Conservation (phyloP, 2,888 invertebrate species). For the Ethmia dodecea region DNA sequence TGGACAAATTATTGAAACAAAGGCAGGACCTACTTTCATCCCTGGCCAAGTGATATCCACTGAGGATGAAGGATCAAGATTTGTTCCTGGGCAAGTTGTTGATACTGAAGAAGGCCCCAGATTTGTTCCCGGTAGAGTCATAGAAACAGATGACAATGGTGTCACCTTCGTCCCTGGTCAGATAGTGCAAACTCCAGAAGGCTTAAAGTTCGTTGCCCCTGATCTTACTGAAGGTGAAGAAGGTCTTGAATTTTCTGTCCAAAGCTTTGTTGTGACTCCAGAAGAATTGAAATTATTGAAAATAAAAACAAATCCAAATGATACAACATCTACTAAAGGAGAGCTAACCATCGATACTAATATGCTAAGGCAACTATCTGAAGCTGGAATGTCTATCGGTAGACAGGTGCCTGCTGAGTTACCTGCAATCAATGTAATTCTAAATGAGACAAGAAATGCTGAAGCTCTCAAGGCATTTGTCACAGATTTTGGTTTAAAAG, state of each 20-base stretch:
- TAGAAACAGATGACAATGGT: conserved; percentile 83
- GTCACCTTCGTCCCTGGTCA: conserved; percentile 88
- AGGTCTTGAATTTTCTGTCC: conserved; percentile 83
- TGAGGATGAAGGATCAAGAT: conserved; percentile 77
- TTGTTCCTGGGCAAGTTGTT: conserved; percentile 84
- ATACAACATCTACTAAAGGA: conserved; percentile 72
- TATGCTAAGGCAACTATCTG: conserved; percentile 81
- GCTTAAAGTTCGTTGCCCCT: conserved; percentile 83
- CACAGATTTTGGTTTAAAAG: conserved; percentile 67
- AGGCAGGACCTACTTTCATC: conserved; percentile 86
- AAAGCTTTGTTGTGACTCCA: conserved; percentile 79
- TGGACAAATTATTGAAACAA: conserved; percentile 86
- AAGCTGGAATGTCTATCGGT: conserved; percentile 83
- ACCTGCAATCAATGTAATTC: conserved; percentile 78
- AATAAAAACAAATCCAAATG: conserved; percentile 71
- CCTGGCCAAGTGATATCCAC: conserved; percentile 86
- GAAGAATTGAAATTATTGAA: conserved; percentile 69
- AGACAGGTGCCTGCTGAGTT: conserved; percentile 79
- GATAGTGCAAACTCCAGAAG: conserved; percentile 84
- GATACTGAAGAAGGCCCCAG: conserved; percentile 83
- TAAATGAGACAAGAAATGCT: conserved; percentile 69
- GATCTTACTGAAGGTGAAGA: conserved; percentile 82
- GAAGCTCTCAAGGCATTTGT: conserved; percentile 69
- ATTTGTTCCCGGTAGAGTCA: conserved; percentile 85
- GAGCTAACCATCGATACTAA: conserved; percentile 81